These are phyloP conservation scores for Leucoraja ocellata DNA, from an alignment of 2,797 vertebrate genomes.

Conservation along the genomic window DNA sequence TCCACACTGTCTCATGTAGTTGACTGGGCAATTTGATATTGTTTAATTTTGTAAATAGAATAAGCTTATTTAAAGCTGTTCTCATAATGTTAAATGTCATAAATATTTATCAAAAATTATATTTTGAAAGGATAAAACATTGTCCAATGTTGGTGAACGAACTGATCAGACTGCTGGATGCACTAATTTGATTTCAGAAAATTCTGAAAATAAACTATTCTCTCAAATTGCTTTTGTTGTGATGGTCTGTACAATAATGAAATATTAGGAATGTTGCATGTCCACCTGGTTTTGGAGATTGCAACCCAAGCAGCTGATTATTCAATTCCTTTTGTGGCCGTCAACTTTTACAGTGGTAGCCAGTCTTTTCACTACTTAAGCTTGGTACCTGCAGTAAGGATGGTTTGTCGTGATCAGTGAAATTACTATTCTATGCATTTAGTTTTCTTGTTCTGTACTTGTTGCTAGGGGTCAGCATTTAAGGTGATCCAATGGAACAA, in stretches of 20 bases:
- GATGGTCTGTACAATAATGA: neutral
- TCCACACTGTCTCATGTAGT: too few relatives aligned
- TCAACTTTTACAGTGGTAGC: neutral
- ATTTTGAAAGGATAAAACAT: neutral
- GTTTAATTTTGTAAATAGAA: conserved; percentile 22
- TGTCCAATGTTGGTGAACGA: neutral
- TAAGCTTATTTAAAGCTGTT: neutral
- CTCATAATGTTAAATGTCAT: neutral
- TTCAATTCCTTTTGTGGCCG: neutral
- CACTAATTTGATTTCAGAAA: neutral
- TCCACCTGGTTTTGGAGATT: neutral
- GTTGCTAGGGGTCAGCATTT: neutral
- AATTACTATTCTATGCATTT: neutral
- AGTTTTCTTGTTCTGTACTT: neutral
- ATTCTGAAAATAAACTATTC: conserved; percentile 47
- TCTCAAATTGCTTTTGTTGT: conserved; percentile 36
- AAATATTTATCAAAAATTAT: neutral
- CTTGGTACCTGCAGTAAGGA: neutral
- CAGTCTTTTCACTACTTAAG: neutral
- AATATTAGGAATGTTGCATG: neutral
- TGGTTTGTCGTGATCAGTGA: neutral
- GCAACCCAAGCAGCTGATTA: too few relatives aligned
- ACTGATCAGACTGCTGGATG: neutral
- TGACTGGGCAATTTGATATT: neutral
- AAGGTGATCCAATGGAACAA: neutral